Evolutionary conservation across 2,888 invertebrate species (phyloP).

Genomic region (Oscheius onirici): DNA sequence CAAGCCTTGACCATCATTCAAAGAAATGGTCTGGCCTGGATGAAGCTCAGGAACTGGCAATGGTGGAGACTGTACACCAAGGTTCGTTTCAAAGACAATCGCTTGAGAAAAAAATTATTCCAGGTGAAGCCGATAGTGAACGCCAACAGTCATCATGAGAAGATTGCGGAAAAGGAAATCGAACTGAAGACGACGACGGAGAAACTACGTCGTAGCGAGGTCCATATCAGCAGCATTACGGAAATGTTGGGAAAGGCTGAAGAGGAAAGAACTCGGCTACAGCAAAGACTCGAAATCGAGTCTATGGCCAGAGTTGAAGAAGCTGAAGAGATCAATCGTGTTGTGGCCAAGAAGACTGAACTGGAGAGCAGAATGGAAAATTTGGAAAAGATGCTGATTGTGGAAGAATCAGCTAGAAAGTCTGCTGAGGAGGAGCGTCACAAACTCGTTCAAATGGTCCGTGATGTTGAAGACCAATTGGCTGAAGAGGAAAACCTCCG

Average conservation of each 20-base stretch:
- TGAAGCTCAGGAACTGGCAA: constrained; percentile 98
- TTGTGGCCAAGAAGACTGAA: constrained; percentile 22
- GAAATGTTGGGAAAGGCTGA: constrained; percentile 71
- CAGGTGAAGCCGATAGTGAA: constrained; percentile 89
- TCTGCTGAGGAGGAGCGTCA: constrained; percentile 96
- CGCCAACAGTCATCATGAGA: constrained; percentile 96
- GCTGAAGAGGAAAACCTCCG: constrained; percentile 96
- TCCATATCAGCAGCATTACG: constrained; percentile 42
- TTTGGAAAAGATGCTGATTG: constrained; percentile 76
- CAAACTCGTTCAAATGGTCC: constrained; percentile 77
- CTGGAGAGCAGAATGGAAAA: constrained; percentile 31
- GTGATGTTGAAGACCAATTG: constrained; percentile 74
- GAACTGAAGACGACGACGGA: constrained; percentile 78
- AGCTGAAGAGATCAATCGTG: constrained; percentile 14
- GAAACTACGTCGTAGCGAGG: constrained; percentile 50
- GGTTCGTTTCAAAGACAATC: too few relatives aligned
- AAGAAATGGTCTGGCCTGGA: constrained; percentile 95
- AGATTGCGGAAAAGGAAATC: constrained; percentile 93
- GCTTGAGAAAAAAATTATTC: too few relatives aligned
- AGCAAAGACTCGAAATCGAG: constrained; percentile 86
- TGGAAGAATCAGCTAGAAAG: constrained; percentile 90
- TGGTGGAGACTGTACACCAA: constrained; percentile 99
- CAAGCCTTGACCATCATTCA: constrained; percentile 98
- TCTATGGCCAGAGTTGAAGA: constrained; percentile 37
- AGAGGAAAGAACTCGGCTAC: constrained; percentile 90